A percentile compares a stretch with the other conserved stretches of the same genome.
Evolutionary conservation across 2,888 invertebrate genomes (phyloP).

Genomic region (Heliconius sara): DNA sequence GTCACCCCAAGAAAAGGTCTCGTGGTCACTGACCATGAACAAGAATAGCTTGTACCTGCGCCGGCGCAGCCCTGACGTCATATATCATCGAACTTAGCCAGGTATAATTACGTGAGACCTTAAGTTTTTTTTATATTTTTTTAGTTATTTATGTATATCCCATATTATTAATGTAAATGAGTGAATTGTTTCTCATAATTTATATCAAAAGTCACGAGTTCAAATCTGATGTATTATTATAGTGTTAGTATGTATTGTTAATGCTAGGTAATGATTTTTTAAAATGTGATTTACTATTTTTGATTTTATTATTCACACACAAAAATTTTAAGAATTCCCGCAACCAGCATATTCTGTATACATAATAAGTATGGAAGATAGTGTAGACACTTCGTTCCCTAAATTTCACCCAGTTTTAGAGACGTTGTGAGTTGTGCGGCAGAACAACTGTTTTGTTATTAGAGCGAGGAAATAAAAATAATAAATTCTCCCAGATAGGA

Average conservation of each 20-base stretch:
- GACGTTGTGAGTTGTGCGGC: too few relatives aligned
- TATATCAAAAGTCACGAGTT: slow-evolving; percentile 1
- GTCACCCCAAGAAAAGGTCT: slow-evolving; percentile 81
- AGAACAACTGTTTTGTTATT: too few relatives aligned
- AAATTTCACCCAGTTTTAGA: too few relatives aligned
- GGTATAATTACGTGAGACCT: slow-evolving; percentile 34
- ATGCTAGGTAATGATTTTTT: not conserved
- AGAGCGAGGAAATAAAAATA: too few relatives aligned
- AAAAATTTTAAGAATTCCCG: too few relatives aligned
- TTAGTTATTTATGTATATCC: slow-evolving; percentile 6
- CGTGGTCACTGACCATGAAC: slow-evolving; percentile 81
- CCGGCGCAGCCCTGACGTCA: slow-evolving; percentile 73
- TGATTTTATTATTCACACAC: too few relatives aligned
- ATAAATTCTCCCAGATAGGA: too few relatives aligned
- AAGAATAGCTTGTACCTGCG: slow-evolving; percentile 78
- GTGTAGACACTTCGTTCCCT: too few relatives aligned
- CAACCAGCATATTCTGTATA: too few relatives aligned
- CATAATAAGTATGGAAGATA: too few relatives aligned
- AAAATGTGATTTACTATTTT: not conserved
- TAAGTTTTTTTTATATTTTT: slow-evolving; percentile 5
- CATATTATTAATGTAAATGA: slow-evolving; percentile 5
- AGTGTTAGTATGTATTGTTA: not conserved
- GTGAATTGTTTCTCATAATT: slow-evolving; percentile 7
- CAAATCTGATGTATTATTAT: slow-evolving; percentile 9
- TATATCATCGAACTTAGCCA: slow-evolving; percentile 47